These are phyloP conservation scores for Archegozetes longisetosus DNA, from an alignment of 1,140 invertebrate species.

Conservation along the genomic window DNA sequence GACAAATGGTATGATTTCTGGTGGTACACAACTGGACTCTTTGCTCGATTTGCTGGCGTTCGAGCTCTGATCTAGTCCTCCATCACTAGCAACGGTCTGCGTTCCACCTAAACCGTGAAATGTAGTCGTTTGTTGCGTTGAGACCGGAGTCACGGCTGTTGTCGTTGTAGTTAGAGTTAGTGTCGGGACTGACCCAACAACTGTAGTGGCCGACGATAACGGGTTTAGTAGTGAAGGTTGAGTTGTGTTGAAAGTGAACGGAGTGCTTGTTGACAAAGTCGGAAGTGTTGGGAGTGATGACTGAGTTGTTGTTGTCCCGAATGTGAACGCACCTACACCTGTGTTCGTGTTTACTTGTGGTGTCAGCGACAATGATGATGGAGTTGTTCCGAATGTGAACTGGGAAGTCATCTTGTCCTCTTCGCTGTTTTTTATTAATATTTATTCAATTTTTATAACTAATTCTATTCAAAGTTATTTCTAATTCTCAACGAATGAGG, in stretches of 20 bases:
- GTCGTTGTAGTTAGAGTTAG: conserved; percentile 1
- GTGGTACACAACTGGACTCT: conserved; percentile 1
- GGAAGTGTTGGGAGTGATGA: background rate
- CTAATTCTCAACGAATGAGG: background rate
- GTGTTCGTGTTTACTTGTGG: background rate
- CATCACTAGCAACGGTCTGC: background rate
- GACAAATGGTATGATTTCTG: conserved; percentile 12
- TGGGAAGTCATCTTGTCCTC: background rate
- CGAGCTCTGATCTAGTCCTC: background rate
- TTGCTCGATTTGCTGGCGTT: background rate
- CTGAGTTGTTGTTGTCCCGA: background rate
- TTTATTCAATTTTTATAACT: no score
- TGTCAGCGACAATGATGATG: background rate
- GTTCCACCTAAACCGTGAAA: conserved; percentile 9
- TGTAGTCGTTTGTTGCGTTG: background rate
- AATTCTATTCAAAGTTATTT: no score
- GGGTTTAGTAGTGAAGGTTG: background rate
- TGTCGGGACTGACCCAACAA: background rate
- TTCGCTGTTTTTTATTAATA: no score
- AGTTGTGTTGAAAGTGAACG: background rate
- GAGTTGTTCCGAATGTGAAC: background rate
- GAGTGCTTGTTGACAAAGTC: background rate
- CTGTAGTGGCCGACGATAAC: background rate
- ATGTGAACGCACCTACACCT: no score
- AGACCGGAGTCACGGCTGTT: background rate